These are phyloP conservation scores for Thecocarcelia acutangulata DNA, from an alignment of 2,888 invertebrate genomes.

Conservation along the genomic window DNA sequence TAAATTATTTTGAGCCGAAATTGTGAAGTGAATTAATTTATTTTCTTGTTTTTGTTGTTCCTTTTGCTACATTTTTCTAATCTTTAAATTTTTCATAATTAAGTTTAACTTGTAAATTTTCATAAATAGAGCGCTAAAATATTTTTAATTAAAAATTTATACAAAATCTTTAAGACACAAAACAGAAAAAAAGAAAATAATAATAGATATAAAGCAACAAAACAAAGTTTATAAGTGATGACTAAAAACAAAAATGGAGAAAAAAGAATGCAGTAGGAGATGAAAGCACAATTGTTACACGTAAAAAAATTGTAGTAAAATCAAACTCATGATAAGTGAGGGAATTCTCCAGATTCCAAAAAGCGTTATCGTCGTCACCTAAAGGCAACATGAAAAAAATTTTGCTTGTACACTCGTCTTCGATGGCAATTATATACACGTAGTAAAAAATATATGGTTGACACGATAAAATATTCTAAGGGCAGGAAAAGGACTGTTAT, in stretches of 20 bases:
- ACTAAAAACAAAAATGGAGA: constrained; percentile 3
- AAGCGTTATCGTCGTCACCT: too few species aligned
- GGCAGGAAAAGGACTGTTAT: too few species aligned
- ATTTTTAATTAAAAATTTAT: constrained; percentile 61
- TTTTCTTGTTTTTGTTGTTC: constrained; percentile 45
- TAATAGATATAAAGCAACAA: not conserved
- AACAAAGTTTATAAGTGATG: constrained; percentile 16
- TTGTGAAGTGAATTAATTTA: constrained; percentile 58
- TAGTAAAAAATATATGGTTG: too few species aligned
- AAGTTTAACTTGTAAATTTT: constrained; percentile 66
- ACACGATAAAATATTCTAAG: too few species aligned
- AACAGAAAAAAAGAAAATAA: constrained; percentile 11
- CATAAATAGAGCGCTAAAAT: constrained; percentile 68
- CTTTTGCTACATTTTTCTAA: not conserved
- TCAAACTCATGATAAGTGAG: too few species aligned
- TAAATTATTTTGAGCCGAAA: constrained; percentile 61
- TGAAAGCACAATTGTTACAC: not conserved
- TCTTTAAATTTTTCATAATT: constrained; percentile 30
- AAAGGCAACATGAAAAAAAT: too few species aligned
- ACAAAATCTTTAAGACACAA: not conserved
- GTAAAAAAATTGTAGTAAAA: too few species aligned
- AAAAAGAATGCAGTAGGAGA: not conserved
- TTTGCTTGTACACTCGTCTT: too few species aligned
- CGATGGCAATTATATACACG: too few species aligned
- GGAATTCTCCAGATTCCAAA: too few species aligned